phyloP scores from a whole-genome alignment of 2,888 invertebrate species.

The Drosophila nigricruria region DNA sequence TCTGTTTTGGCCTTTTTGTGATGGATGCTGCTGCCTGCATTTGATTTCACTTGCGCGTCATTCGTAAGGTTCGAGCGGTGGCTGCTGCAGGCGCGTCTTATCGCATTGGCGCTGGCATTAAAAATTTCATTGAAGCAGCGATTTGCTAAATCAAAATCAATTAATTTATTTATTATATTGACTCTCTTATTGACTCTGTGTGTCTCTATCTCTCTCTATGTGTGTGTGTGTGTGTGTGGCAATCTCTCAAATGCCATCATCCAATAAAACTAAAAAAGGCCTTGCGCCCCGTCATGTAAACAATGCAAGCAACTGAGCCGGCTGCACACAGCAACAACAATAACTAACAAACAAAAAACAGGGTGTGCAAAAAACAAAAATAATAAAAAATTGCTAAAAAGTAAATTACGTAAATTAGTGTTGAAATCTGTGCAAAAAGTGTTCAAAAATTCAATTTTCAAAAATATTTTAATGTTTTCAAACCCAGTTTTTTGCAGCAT shows the following conservation, averaged over 20 bases:
- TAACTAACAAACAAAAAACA: slow-evolving; percentile 19
- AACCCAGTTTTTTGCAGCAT: background rate
- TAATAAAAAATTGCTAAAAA: background rate
- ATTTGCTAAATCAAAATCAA: slow-evolving; percentile 66
- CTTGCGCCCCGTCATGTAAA: slow-evolving; percentile 52
- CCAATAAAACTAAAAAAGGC: slow-evolving; percentile 58
- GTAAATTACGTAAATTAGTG: background rate
- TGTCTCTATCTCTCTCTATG: slow-evolving; percentile 12
- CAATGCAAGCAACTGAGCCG: slow-evolving; percentile 57
- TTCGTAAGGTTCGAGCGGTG: slow-evolving; percentile 20
- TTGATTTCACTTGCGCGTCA: slow-evolving; percentile 43
- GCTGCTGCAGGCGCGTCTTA: slow-evolving; percentile 45
- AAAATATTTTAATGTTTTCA: background rate
- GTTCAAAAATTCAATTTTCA: background rate
- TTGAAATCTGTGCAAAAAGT: slow-evolving; percentile 12
- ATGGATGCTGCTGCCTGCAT: slow-evolving; percentile 23
- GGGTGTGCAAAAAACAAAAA: slow-evolving; percentile 25
- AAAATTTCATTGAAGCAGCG: slow-evolving; percentile 58
- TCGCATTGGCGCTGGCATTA: slow-evolving; percentile 46
- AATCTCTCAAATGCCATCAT: slow-evolving; percentile 65
- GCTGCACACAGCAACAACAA: slow-evolving; percentile 12
- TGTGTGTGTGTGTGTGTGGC: slow-evolving; percentile 59
- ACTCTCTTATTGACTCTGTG: slow-evolving; percentile 15
- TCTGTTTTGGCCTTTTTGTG: slow-evolving; percentile 8
- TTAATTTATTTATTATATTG: slow-evolving; percentile 75